These are phyloP conservation scores for Mellivora capensis DNA, from an alignment of 2,113 vertebrate genomes.

Conservation along the genomic window DNA sequence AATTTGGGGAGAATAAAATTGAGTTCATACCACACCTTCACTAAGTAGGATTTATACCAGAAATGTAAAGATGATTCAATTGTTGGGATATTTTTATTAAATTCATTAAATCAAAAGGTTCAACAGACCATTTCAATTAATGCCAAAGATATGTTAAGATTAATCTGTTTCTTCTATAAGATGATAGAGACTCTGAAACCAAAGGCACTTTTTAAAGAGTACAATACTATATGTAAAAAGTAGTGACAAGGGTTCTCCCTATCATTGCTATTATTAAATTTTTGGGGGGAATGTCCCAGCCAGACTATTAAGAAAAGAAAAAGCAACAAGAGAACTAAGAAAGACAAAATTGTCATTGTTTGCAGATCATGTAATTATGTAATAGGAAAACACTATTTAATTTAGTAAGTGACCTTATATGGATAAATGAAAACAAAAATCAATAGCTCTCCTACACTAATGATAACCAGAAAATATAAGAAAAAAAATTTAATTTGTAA, in stretches of 20 bases:
- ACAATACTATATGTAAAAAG: not conserved
- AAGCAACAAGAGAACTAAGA: not conserved
- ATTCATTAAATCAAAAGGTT: conserved; percentile 35
- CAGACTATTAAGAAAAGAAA: conserved; percentile 54
- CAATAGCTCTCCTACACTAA: not conserved
- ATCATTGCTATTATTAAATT: not conserved
- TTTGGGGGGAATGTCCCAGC: not conserved
- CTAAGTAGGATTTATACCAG: not conserved
- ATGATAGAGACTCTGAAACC: not conserved
- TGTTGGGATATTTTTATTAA: not conserved
- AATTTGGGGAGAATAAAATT: not conserved
- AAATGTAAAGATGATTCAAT: not conserved
- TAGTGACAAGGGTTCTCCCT: not conserved
- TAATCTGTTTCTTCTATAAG: not conserved
- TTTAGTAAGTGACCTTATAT: not conserved
- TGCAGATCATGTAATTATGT: not conserved
- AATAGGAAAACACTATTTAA: not conserved
- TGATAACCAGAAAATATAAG: conserved; percentile 10
- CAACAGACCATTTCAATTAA: not conserved
- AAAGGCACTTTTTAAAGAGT: not conserved
- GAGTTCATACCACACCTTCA: not conserved
- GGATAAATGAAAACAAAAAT: not conserved
- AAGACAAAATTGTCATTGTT: not conserved
- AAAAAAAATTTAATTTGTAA: not conserved
- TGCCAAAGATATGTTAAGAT: not conserved